A percentile compares a stretch with the other conserved stretches of the same genome.
These are phyloP conservation scores for Pseudoips prasinana DNA, from an alignment of 2,888 invertebrate species.

Conservation along the genomic window DNA sequence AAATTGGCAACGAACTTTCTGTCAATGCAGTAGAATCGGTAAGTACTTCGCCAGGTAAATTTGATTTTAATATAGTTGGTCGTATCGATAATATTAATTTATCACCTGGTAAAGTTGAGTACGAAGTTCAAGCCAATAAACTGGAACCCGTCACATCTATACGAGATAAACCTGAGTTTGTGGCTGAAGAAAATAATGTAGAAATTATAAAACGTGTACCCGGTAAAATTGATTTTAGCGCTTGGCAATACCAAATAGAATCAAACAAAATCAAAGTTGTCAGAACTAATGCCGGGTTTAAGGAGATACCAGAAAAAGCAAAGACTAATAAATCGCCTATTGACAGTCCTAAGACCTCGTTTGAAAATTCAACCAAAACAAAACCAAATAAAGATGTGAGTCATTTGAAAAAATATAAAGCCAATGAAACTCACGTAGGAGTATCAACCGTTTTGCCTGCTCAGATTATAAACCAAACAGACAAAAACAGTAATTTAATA, in stretches of 20 bases:
- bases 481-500: too few species aligned
- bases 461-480: too few species aligned
- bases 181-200: constrained; percentile 2
- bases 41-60: constrained; percentile 3
- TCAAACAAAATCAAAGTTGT: constrained; percentile 4
- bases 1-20: background rate
- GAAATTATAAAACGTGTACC: constrained; percentile 8
- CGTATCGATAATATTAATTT: constrained; percentile 1
- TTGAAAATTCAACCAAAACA: too few species aligned
- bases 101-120: constrained; percentile 3
- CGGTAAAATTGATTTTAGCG: constrained; percentile 19
- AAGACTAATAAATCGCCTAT: too few species aligned
- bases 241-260: constrained; percentile 7
- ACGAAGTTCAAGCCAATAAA: background rate
- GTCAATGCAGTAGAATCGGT: constrained; percentile 6
- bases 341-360: too few species aligned
- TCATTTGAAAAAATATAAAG: too few species aligned
- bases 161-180: background rate
- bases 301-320: too few species aligned
- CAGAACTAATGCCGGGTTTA: background rate
- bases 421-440: too few species aligned
- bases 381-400: too few species aligned
- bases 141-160: constrained; percentile 2
- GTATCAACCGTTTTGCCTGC: too few species aligned
- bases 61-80: background rate